These are phyloP conservation scores for Drosophila villosipedis DNA, from an alignment of 2,888 invertebrate species.

Conservation along the genomic window DNA sequence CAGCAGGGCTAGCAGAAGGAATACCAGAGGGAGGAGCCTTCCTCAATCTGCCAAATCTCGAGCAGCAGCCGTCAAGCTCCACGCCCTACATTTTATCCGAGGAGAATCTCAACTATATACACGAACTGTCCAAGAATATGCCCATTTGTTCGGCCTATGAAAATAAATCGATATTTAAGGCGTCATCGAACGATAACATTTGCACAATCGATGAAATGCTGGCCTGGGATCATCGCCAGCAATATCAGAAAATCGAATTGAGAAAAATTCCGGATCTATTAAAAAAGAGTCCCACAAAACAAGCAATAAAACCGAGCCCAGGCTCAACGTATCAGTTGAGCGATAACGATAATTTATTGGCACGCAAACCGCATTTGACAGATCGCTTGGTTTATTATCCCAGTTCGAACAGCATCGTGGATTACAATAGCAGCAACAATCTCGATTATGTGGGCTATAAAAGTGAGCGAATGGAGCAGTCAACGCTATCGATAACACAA, in stretches of 20 bases:
- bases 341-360: constrained; percentile 52
- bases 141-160: constrained; percentile 85
- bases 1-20: background rate
- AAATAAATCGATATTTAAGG: constrained; percentile 84
- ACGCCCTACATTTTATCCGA: constrained; percentile 79
- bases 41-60: background rate
- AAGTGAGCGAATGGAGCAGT: background rate
- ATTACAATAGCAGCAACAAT: constrained; percentile 82
- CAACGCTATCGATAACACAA: background rate
- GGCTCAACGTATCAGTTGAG: background rate
- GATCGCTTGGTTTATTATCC: constrained; percentile 94
- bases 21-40: background rate
- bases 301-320: background rate
- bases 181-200: constrained; percentile 57
- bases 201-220: constrained; percentile 79
- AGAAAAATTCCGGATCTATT: background rate
- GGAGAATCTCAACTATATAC: constrained; percentile 85
- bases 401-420: constrained; percentile 86
- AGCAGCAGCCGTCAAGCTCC: background rate
- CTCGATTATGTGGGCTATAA: constrained; percentile 78
- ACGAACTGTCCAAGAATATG: constrained; percentile 84
- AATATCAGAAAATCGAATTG: background rate
- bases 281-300: background rate
- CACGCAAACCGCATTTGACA: constrained; percentile 86
- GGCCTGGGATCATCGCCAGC: constrained; percentile 75